phyloP scores from a whole-genome alignment of 2,797 vertebrate genomes.

The Sebastes ruberrimus region DNA sequence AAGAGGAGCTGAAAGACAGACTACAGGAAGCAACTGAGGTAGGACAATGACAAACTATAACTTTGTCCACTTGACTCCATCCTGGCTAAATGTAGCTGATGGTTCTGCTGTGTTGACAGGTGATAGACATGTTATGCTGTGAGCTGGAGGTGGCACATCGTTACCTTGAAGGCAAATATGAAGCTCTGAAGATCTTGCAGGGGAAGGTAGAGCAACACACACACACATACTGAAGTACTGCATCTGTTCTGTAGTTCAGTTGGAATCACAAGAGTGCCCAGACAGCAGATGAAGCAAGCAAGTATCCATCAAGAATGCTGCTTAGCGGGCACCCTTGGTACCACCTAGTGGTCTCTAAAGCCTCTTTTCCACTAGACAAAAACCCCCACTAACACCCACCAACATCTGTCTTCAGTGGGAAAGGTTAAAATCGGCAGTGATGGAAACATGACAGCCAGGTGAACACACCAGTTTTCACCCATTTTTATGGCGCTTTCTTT shows the following conservation, averaged over 20 bases:
- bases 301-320: background rate
- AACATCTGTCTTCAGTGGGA: background rate
- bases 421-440: too few relatives aligned
- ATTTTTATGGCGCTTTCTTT: background rate
- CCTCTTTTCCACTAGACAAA: background rate
- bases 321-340: background rate
- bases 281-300: background rate
- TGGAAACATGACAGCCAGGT: too few relatives aligned
- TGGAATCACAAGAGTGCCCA: background rate
- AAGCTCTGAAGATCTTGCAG: slow-evolving; percentile 92
- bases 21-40: slow-evolving; percentile 89
- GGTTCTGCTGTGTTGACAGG: slow-evolving; percentile 73
- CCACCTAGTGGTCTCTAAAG: background rate
- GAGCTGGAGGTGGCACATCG: slow-evolving; percentile 91
- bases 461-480: too few relatives aligned
- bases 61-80: background rate
- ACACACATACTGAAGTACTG: background rate
- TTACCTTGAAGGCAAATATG: slow-evolving; percentile 92
- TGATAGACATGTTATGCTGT: slow-evolving; percentile 84
- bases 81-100: background rate
- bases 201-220: slow-evolving; percentile 82
- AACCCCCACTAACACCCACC: background rate
- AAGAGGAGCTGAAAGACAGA: slow-evolving; percentile 83
- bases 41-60: background rate
- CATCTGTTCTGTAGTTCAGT: background rate